A percentile compares a stretch with the other conserved stretches of the same genome.
Evolutionary conservation across 92 coral and sea anemone species (phyloP).

Genomic region (Plumapathes pennacea): DNA sequence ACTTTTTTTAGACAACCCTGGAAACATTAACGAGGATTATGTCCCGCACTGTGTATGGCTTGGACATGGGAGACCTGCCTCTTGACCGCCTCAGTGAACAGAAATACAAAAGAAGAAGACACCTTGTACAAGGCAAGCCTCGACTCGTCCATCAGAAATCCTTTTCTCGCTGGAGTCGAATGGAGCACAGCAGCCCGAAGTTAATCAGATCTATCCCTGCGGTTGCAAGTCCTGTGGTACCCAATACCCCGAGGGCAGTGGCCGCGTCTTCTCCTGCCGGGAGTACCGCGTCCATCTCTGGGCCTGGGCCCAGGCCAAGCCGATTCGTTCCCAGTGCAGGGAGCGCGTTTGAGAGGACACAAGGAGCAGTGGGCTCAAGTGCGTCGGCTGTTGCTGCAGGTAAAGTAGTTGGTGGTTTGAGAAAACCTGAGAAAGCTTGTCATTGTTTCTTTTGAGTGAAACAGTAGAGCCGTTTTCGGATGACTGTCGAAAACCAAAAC

Average conservation of each 20-base stretch:
- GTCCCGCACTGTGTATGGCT: conserved; percentile 80
- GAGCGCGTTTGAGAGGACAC: conserved; percentile 59
- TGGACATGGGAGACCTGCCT: conserved; percentile 88
- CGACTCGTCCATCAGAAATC: conserved; percentile 29
- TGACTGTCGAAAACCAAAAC: no score
- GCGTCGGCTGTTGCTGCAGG: conserved; percentile 70
- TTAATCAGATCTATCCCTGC: conserved; percentile 18
- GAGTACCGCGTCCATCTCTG: no score
- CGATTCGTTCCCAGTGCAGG: conserved; percentile 22
- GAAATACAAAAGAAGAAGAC: conserved; percentile 77
- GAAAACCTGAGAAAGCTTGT: no score
- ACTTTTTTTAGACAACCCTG: conserved; percentile 68
- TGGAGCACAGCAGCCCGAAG: conserved; percentile 65
- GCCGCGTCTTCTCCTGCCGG: no score
- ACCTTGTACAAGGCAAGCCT: conserved; percentile 33
- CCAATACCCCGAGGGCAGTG: conserved; percentile 55
- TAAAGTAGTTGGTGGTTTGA: neutral
- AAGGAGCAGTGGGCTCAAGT: neutral
- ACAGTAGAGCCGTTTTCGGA: no score
- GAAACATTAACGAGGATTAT: conserved; percentile 87
- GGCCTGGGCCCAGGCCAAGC: conserved; percentile 23
- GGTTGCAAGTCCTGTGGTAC: no score
- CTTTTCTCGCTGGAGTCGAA: conserved; percentile 71
- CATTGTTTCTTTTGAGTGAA: no score
- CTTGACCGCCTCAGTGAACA: conserved; percentile 90